phyloP scores from a whole-genome alignment of 2,888 invertebrate species.

The Campoplex nolae region DNA sequence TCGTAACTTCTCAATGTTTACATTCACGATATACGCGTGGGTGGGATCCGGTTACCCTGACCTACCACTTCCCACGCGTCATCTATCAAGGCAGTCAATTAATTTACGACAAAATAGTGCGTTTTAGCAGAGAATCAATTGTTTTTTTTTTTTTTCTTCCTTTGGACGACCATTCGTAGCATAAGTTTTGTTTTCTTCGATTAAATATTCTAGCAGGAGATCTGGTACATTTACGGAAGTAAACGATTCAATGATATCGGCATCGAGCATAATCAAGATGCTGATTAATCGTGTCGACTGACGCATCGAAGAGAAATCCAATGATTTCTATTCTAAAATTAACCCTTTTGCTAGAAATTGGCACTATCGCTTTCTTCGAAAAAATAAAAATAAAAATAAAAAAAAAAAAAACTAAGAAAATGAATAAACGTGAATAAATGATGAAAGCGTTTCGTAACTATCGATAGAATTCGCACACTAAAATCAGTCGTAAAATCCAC shows the following conservation, averaged over 20 bases:
- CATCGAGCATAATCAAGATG: background rate
- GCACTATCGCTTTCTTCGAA: background rate
- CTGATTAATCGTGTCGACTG: background rate
- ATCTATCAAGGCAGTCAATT: background rate
- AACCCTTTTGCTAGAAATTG: constrained; percentile 2
- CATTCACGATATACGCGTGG: constrained; percentile 42
- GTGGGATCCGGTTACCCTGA: constrained; percentile 64
- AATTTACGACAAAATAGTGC: background rate
- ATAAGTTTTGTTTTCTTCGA: background rate
- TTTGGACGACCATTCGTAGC: background rate
- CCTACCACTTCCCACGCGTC: constrained; percentile 57
- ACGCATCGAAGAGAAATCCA: background rate
- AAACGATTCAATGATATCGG: background rate
- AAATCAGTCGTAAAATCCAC: constrained; percentile 33
- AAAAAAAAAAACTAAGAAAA: background rate
- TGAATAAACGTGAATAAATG: constrained; percentile 49
- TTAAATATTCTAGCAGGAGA: constrained; percentile 19
- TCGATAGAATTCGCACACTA: constrained; percentile 10
- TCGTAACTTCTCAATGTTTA: constrained; percentile 14
- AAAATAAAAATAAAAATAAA: background rate
- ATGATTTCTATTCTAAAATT: background rate
- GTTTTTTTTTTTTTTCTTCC: constrained; percentile 42
- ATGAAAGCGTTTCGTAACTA: constrained; percentile 16
- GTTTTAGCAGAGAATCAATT: constrained; percentile 29
- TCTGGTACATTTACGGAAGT: constrained; percentile 1